A percentile compares a stretch with the other conserved stretches of the same genome.
Conservation (phyloP, 2,888 invertebrate species). For the Limnephilus auricula region DNA sequence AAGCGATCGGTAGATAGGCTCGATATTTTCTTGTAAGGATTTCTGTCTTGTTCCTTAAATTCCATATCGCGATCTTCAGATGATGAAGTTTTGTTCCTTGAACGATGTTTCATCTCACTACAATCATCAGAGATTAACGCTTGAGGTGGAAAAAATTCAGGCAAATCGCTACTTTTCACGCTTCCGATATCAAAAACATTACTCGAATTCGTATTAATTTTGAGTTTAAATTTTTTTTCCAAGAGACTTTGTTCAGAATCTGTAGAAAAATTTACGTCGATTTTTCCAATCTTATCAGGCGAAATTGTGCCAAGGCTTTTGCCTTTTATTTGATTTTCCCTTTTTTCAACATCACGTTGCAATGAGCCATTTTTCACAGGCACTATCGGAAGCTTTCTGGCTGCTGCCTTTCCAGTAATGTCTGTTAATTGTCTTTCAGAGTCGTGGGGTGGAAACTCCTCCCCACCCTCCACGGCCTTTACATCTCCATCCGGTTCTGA, state of each 20-base stretch:
- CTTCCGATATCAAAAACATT: not conserved
- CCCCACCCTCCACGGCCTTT: not conserved
- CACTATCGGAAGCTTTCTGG: slow-evolving; percentile 55
- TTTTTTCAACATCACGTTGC: slow-evolving; percentile 60
- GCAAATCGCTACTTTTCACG: not conserved
- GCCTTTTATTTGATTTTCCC: slow-evolving; percentile 38
- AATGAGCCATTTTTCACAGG: slow-evolving; percentile 63
- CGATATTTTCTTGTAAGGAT: slow-evolving; percentile 48
- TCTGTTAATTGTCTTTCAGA: slow-evolving; percentile 65
- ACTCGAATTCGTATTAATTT: not conserved
- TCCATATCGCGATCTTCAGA: slow-evolving; percentile 64
- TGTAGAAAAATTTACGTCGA: not conserved
- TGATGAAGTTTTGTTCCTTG: not conserved
- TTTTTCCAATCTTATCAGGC: slow-evolving; percentile 34
- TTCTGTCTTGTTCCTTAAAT: slow-evolving; percentile 58
- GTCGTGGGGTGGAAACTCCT: slow-evolving; percentile 21
- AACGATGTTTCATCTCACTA: slow-evolving; percentile 57
- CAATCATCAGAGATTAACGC: slow-evolving; percentile 63
- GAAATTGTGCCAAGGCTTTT: slow-evolving; percentile 33
- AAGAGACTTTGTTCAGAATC: not conserved
- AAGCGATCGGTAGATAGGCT: slow-evolving; percentile 19
- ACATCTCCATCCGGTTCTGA: slow-evolving; percentile 49
- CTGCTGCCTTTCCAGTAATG: slow-evolving; percentile 60
- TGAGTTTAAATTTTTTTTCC: not conserved
- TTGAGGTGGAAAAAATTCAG: slow-evolving; percentile 23